These are phyloP conservation scores for Rhynchonycteris naso DNA, from an alignment of 2,797 vertebrate species.

Conservation along the genomic window DNA sequence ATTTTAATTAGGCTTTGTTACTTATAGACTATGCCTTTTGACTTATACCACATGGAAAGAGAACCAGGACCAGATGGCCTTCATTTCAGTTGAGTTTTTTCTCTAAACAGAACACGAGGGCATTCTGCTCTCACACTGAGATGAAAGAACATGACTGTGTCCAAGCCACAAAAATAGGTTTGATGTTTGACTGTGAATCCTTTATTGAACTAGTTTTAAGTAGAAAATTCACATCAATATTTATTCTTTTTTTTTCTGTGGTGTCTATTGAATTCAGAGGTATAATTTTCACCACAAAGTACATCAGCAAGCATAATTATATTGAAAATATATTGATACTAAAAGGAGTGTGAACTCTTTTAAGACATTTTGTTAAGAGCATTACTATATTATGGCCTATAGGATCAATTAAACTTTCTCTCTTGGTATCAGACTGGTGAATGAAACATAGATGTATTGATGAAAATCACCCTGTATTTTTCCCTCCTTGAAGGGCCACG, in stretches of 20 bases:
- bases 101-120: neutral
- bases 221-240: neutral
- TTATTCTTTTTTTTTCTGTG: neutral
- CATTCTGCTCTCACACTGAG: neutral
- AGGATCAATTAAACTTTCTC: neutral
- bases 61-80: neutral
- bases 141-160: neutral
- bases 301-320: neutral
- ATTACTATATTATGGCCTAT: neutral
- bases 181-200: neutral
- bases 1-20: neutral
- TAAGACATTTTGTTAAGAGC: neutral
- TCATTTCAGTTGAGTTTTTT: neutral
- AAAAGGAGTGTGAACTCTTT: neutral
- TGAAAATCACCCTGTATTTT: neutral
- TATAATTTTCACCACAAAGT: neutral
- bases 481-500: neutral
- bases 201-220: neutral
- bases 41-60: neutral
- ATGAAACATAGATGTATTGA: neutral
- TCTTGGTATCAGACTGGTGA: neutral
- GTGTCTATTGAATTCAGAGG: neutral
- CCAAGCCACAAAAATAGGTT: neutral
- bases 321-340: neutral
- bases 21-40: neutral